phyloP scores from a whole-genome alignment of 2,888 invertebrate genomes.

The Drosophila nr. perissopoda region DNA sequence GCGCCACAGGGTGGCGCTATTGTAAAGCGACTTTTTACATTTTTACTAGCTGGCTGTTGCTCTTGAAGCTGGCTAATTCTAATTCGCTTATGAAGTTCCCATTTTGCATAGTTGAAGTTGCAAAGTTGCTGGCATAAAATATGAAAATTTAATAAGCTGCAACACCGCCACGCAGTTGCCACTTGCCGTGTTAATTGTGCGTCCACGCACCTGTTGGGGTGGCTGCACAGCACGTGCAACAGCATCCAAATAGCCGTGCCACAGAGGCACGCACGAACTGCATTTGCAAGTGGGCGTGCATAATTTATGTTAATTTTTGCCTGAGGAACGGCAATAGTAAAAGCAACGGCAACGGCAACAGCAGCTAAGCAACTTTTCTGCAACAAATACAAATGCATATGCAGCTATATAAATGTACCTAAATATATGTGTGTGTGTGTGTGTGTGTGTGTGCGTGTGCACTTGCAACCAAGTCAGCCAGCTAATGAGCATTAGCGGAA shows the following conservation, averaged over 20 bases:
- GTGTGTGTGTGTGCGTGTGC: slow-evolving; percentile 5
- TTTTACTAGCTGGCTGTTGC: slow-evolving; percentile 12
- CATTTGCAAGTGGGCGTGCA: slow-evolving; percentile 80
- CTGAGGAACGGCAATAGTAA: slow-evolving; percentile 58
- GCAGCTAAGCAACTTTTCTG: slow-evolving; percentile 45
- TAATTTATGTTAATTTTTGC: slow-evolving; percentile 77
- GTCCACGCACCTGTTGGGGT: slow-evolving; percentile 62
- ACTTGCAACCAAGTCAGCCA: slow-evolving; percentile 44
- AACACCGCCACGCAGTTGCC: slow-evolving; percentile 28
- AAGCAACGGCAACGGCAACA: slow-evolving; percentile 23
- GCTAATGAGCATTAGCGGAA: slow-evolving; percentile 56
- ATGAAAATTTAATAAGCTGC: slow-evolving; percentile 77
- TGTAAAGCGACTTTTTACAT: slow-evolving; percentile 27
- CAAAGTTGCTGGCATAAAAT: slow-evolving; percentile 59
- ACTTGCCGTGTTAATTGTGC: slow-evolving; percentile 74
- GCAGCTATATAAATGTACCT: neutral
- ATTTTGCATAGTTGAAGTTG: slow-evolving; percentile 69
- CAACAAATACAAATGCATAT: slow-evolving; percentile 42
- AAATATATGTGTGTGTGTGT: neutral
- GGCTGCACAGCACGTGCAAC: slow-evolving; percentile 17
- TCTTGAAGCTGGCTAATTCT: slow-evolving; percentile 65
- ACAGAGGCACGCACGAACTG: slow-evolving; percentile 70
- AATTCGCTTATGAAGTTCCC: slow-evolving; percentile 71
- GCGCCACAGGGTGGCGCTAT: slow-evolving; percentile 50
- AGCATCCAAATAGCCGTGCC: slow-evolving; percentile 9